Percentiles rank a stretch among this genome's conserved stretches.
Evolutionary conservation across 2,113 vertebrate genomes (phyloP).

Genomic region (Xerus inauris): DNA sequence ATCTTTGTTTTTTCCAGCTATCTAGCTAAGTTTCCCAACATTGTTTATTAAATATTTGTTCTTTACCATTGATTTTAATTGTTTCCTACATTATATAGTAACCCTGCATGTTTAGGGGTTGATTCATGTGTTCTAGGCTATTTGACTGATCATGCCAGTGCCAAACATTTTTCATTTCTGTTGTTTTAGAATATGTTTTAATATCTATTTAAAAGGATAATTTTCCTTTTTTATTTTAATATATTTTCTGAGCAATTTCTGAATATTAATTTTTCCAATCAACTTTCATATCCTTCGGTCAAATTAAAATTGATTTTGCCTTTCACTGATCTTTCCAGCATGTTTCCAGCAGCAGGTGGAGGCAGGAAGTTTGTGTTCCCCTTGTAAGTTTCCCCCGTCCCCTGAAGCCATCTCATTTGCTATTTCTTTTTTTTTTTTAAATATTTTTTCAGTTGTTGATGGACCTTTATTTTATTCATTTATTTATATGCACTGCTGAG

Average conservation of each 20-base stretch:
- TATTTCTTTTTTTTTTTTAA: too few species aligned
- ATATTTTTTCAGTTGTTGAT: too few species aligned
- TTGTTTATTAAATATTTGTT: background rate
- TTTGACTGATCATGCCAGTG: background rate
- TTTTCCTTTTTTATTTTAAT: background rate
- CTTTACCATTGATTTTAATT: background rate
- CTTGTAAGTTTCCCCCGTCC: background rate
- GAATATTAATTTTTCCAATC: background rate
- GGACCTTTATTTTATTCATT: too few species aligned
- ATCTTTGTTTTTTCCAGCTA: too few species aligned
- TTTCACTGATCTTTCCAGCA: background rate
- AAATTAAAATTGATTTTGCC: background rate
- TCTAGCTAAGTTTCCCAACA: background rate
- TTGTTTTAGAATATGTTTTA: background rate
- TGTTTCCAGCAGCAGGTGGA: background rate
- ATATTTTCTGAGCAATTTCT: constrained; percentile 39
- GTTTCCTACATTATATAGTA: background rate
- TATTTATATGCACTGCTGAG: too few species aligned
- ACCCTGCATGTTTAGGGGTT: background rate
- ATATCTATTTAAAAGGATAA: background rate
- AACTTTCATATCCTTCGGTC: background rate
- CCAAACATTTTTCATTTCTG: background rate
- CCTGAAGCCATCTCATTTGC: background rate
- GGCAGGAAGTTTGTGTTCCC: background rate
- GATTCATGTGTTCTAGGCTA: background rate